Conservation (phyloP, 2,797 vertebrate species). For the Aselliscus stoliczkanus region DNA sequence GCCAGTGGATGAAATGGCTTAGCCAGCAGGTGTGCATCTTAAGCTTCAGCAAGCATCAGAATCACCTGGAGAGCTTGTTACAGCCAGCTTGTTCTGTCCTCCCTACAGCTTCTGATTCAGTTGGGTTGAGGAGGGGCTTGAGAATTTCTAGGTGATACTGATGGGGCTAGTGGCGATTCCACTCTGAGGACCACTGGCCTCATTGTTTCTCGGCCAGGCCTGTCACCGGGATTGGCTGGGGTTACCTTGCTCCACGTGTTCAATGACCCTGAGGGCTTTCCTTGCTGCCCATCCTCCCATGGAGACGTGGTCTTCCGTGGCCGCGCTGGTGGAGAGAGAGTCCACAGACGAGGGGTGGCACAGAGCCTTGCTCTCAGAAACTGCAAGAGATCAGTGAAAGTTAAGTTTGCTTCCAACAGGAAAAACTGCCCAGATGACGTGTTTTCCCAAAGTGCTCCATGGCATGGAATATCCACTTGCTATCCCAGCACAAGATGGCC, state of each 20-base stretch:
- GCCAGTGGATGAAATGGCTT: not conserved
- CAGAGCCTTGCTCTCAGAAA: conserved; percentile 97
- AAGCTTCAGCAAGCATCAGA: not conserved
- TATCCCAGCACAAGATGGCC: not conserved
- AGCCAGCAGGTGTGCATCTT: not conserved
- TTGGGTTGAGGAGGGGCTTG: not conserved
- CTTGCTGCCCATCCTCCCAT: conserved; percentile 99
- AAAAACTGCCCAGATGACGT: not conserved
- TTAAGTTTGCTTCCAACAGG: not conserved
- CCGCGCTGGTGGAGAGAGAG: conserved; percentile 97
- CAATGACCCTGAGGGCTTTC: conserved; percentile 94
- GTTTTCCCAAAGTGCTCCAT: not conserved
- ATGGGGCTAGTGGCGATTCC: rapidly evolving
- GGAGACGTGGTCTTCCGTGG: conserved; percentile 97
- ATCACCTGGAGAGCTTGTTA: not conserved
- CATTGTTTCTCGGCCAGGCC: rapidly evolving
- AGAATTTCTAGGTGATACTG: not conserved
- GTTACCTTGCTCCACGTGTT: conserved; percentile 96
- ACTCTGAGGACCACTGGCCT: not conserved
- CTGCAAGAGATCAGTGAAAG: conserved; percentile 80
- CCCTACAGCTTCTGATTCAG: not conserved
- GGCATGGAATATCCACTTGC: not conserved
- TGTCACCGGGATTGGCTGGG: rapidly evolving
- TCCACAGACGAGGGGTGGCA: conserved; percentile 99
- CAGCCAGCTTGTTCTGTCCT: not conserved